Evolutionary conservation across 2,888 invertebrate species (phyloP).

Genomic region (Dynastes tityus): DNA sequence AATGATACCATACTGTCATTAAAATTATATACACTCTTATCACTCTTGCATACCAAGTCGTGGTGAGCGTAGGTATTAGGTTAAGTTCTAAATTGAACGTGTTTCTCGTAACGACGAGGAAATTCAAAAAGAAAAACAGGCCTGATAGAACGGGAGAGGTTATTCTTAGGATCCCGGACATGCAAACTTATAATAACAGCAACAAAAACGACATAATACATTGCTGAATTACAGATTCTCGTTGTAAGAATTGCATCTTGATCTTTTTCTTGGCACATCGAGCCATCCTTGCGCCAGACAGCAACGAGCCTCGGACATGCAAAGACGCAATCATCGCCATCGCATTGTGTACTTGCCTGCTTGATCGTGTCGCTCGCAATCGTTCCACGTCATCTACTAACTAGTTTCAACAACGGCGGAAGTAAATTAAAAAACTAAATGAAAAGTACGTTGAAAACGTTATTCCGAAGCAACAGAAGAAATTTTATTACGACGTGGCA

Average conservation of each 20-base stretch:
- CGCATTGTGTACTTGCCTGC: neutral
- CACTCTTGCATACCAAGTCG: no score
- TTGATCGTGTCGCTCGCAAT: conserved; percentile 1
- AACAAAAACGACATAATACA: no score
- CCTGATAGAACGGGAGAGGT: neutral
- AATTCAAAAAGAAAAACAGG: neutral
- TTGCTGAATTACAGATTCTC: neutral
- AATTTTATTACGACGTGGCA: conserved; percentile 16
- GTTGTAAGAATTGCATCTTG: conserved; percentile 9
- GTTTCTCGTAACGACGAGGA: neutral
- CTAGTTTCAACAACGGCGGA: neutral
- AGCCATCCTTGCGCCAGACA: neutral
- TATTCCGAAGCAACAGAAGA: neutral
- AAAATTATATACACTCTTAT: no score
- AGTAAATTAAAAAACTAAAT: conserved; percentile 16
- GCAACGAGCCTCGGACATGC: conserved; percentile 20
- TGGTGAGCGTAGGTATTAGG: neutral
- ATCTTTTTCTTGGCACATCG: conserved; percentile 18
- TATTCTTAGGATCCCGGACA: neutral
- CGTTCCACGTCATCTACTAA: neutral
- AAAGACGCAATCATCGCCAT: conserved; percentile 5
- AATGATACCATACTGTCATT: no score
- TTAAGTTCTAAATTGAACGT: neutral
- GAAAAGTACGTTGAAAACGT: neutral
- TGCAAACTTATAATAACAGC: conserved; percentile 17